Evolutionary conservation across 2,113 vertebrate genomes (phyloP).

Genomic region (Ophthalmolycus amberensis): DNA sequence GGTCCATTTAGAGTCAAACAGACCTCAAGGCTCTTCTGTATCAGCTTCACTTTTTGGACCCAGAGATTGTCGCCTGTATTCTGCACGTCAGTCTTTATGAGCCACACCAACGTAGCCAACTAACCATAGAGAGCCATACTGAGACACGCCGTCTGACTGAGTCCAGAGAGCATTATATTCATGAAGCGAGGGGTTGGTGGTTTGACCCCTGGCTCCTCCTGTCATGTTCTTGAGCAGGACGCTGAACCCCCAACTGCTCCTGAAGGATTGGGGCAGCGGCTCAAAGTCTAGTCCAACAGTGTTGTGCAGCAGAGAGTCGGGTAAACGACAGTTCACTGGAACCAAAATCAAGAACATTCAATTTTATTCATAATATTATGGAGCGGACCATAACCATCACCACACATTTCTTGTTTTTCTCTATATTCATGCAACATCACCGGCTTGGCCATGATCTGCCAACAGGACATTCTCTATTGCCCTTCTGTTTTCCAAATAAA

Average conservation of each 20-base stretch:
- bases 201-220: conserved; percentile 27
- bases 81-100: too few relatives aligned
- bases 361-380: conserved; percentile 1
- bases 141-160: neutral
- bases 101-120: too few relatives aligned
- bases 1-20: too few relatives aligned
- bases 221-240: neutral
- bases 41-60: too few relatives aligned
- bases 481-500: neutral
- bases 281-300: neutral
- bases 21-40: neutral
- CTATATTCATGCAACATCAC: neutral
- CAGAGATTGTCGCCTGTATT: too few relatives aligned
- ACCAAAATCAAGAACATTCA: neutral
- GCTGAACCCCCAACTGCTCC: neutral
- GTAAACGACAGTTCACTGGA: conserved; percentile 34
- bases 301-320: neutral
- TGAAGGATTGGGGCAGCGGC: conserved; percentile 3
- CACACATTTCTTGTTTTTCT: neutral
- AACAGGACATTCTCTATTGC: too few relatives aligned
- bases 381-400: neutral
- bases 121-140: neutral
- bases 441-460: neutral
- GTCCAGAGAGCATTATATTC: neutral
- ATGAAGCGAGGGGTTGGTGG: neutral